A percentile compares a stretch with the other conserved stretches of the same genome.
phyloP scores from a whole-genome alignment of 2,797 vertebrate genomes.

The Halcyon leucocephala region DNA sequence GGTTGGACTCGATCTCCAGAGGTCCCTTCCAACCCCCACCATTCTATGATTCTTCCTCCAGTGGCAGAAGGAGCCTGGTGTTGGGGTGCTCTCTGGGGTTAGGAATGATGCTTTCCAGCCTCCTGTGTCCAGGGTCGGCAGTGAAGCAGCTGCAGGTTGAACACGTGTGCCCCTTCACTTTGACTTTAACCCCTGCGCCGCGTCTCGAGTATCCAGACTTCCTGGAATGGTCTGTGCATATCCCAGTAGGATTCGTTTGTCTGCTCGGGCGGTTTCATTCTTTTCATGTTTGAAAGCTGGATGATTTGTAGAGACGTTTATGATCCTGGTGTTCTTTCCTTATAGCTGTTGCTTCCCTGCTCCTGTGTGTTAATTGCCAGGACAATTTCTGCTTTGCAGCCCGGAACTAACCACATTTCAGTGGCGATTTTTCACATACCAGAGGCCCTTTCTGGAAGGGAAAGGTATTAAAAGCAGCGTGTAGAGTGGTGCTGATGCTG shows the following conservation, averaged over 20 bases:
- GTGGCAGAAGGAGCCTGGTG: not conserved
- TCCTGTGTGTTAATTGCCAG: not conserved
- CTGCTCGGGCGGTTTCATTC: not conserved
- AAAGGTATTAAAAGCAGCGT: rapidly evolving
- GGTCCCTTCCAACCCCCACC: no score
- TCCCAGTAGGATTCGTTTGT: not conserved
- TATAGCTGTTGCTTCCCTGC: not conserved
- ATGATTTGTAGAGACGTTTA: not conserved
- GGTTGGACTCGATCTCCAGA: no score
- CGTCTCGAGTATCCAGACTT: not conserved
- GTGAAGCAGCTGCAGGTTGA: not conserved
- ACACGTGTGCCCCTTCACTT: not conserved
- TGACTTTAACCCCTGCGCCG: not conserved
- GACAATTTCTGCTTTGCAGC: not conserved
- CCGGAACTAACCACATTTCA: not conserved
- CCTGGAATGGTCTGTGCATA: not conserved
- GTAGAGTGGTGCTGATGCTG: not conserved
- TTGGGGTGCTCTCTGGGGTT: not conserved
- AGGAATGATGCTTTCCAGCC: not conserved
- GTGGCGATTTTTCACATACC: not conserved
- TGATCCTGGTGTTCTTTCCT: not conserved
- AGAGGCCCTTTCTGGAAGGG: not conserved
- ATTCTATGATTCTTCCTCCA: no score
- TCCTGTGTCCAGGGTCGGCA: no score
- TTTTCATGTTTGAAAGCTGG: not conserved